Percentiles rank a stretch among this genome's conserved stretches.
These are phyloP conservation scores for Coremacera marginata DNA, from an alignment of 2,888 invertebrate species.

Conservation along the genomic window DNA sequence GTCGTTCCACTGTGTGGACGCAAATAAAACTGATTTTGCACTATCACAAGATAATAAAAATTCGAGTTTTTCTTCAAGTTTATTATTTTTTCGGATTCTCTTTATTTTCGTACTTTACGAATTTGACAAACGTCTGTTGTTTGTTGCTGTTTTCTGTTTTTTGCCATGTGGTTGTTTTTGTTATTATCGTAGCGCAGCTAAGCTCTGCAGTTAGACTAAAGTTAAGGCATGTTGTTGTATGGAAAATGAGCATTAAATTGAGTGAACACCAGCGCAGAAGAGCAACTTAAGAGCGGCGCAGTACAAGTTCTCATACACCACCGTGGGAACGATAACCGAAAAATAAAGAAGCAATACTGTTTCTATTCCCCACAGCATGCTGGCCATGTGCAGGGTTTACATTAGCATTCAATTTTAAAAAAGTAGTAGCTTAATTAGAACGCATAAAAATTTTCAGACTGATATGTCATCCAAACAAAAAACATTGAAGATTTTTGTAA, in stretches of 20 bases:
- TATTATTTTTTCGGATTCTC: background rate
- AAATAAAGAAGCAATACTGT: background rate
- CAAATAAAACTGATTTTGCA: conserved; percentile 8
- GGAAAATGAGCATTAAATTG: background rate
- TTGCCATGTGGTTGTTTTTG: background rate
- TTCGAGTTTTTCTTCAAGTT: background rate
- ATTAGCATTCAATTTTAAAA: background rate
- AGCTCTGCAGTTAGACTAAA: no score
- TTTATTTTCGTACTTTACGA: background rate
- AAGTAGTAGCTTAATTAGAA: background rate
- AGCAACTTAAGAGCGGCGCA: background rate
- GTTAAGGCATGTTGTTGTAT: background rate
- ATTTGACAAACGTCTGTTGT: background rate
- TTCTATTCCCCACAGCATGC: background rate
- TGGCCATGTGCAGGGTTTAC: background rate
- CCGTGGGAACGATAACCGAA: no score
- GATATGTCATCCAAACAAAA: no score
- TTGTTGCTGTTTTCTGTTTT: background rate
- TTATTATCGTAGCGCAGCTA: background rate
- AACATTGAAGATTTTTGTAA: no score
- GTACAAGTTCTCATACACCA: no score
- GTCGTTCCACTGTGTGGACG: conserved; percentile 11
- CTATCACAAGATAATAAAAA: background rate
- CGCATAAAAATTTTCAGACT: no score
- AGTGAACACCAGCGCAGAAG: background rate